phyloP scores from a whole-genome alignment of 2,888 invertebrate species.

The Cheilosia urbana region DNA sequence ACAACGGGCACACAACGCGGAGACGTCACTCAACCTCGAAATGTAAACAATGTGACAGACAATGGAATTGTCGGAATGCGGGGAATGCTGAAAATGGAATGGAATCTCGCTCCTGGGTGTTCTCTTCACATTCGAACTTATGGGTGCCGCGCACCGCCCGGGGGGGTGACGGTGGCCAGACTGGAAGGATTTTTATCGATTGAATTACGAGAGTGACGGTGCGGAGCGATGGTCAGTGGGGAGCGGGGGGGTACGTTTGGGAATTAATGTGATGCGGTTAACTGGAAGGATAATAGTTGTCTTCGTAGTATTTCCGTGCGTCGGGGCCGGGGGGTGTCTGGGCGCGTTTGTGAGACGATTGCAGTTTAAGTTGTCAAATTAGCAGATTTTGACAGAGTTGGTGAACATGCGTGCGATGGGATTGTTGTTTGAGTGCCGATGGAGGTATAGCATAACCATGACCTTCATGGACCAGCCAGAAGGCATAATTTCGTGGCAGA shows the following conservation, averaged over 20 bases:
- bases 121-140: conserved; percentile 15
- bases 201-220: conserved; percentile 51
- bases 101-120: conserved; percentile 70
- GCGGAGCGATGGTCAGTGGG: conserved; percentile 7
- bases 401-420: conserved; percentile 27
- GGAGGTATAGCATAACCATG: conserved; percentile 51
- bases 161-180: conserved; percentile 10
- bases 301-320: conserved; percentile 19
- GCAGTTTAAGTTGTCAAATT: conserved; percentile 66
- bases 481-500: conserved; percentile 48
- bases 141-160: background rate
- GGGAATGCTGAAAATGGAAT: conserved; percentile 75
- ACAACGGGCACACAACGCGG: conserved; percentile 75
- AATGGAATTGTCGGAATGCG: conserved; percentile 75
- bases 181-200: conserved; percentile 76
- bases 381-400: conserved; percentile 57
- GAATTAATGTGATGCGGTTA: conserved; percentile 75
- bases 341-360: conserved; percentile 38
- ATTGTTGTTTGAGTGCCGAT: conserved; percentile 21
- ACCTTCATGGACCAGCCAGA: conserved; percentile 55
- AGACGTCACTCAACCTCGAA: conserved; percentile 75
- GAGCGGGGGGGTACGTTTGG: conserved; percentile 45
- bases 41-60: conserved; percentile 76
- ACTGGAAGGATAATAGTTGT: conserved; percentile 69
- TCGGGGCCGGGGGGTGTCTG: conserved; percentile 33